Conservation (phyloP, 2,797 vertebrate species). For the Tapera naevia region DNA sequence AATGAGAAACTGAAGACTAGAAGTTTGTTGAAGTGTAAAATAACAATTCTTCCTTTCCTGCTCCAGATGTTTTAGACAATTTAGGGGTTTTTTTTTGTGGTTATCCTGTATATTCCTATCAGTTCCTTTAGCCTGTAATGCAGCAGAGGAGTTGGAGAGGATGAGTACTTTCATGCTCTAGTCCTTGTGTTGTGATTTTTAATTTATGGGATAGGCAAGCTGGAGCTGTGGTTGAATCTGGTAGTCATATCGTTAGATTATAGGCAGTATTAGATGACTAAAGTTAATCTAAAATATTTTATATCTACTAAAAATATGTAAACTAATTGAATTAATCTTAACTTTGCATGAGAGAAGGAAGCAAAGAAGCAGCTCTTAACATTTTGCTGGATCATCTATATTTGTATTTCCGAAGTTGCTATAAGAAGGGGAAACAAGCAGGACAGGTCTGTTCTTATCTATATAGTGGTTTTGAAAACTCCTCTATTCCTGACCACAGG, state of each 20-base stretch:
- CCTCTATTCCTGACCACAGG: not conserved
- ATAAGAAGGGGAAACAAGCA: not conserved
- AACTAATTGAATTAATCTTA: not conserved
- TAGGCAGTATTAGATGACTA: not conserved
- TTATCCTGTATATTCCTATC: not conserved
- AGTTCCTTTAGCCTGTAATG: not conserved
- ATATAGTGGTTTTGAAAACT: not conserved
- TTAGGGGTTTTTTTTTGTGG: not conserved
- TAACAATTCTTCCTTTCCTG: not conserved
- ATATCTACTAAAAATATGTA: not conserved
- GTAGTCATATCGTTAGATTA: not conserved
- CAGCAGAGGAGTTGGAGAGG: not conserved
- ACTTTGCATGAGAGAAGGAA: not conserved
- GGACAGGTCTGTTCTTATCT: not conserved
- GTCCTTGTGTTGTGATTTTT: not conserved
- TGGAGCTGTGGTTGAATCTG: not conserved
- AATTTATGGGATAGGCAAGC: not conserved
- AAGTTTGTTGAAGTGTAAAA: not conserved
- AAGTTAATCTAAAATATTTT: not conserved
- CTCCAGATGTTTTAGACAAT: accelerated
- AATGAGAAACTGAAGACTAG: not conserved
- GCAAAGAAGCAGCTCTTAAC: not conserved
- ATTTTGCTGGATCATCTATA: not conserved
- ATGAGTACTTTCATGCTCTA: not conserved
- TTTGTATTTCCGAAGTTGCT: not conserved